Evolutionary conservation across 2,888 invertebrate genomes (phyloP).

Genomic region (Pseudoips prasinana): DNA sequence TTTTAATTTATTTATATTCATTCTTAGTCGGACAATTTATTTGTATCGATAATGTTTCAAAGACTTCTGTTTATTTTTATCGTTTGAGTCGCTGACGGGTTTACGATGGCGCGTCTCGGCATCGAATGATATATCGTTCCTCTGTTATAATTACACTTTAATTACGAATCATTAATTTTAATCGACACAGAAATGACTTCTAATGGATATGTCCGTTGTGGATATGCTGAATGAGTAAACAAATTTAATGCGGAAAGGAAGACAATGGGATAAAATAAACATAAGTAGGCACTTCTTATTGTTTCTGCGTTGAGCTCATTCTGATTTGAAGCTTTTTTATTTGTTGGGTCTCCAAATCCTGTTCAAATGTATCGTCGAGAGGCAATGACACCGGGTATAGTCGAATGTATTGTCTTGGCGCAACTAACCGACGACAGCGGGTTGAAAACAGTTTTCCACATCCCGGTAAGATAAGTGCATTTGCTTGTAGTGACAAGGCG

Average conservation of each 20-base stretch:
- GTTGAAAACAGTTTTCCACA: conserved; percentile 74
- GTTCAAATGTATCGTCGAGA: conserved; percentile 61
- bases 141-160: conserved; percentile 49
- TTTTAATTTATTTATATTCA: conserved; percentile 78
- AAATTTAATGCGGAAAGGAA: conserved; percentile 36
- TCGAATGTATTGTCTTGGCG: conserved; percentile 62
- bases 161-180: conserved; percentile 38
- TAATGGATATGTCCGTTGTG: conserved; percentile 20
- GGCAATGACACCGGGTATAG: conserved; percentile 63
- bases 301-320: conserved; percentile 57
- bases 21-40: conserved; percentile 74
- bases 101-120: conserved; percentile 49
- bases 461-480: conserved; percentile 80
- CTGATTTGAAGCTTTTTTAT: conserved; percentile 56
- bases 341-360: conserved; percentile 62
- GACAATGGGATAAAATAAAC: conserved; percentile 50
- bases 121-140: conserved; percentile 44
- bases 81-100: conserved; percentile 49
- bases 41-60: conserved; percentile 70
- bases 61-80: conserved; percentile 73
- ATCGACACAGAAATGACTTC: conserved; percentile 30
- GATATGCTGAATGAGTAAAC: conserved; percentile 30
- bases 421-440: conserved; percentile 72
- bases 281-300: conserved; percentile 55
- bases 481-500: conserved; percentile 79